These are phyloP conservation scores for Philhelius pedissequus DNA, from an alignment of 2,888 invertebrate species.

Conservation along the genomic window DNA sequence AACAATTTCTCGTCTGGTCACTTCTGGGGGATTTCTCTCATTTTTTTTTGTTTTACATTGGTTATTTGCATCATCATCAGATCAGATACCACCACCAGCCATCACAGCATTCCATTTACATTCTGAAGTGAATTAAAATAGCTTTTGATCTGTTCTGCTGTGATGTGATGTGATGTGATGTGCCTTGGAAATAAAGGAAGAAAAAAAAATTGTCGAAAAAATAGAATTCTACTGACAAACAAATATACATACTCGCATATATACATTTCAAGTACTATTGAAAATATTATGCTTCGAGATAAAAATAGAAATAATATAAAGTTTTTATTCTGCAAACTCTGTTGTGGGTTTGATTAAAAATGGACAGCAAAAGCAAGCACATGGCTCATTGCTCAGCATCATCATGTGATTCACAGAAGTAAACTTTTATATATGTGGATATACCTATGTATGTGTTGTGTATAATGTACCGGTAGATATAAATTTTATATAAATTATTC, in stretches of 20 bases:
- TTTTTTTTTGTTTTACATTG: slow-evolving; percentile 6
- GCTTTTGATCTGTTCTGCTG: slow-evolving; percentile 10
- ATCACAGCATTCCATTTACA: slow-evolving; percentile 26
- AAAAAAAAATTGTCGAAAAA: background rate
- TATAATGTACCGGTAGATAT: background rate
- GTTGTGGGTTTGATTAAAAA: slow-evolving; percentile 22
- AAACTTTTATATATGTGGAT: background rate
- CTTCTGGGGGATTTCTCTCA: slow-evolving; percentile 45
- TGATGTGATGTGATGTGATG: too few relatives aligned
- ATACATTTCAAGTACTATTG: slow-evolving; percentile 35
- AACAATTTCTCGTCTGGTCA: slow-evolving; percentile 48
- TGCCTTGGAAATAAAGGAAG: background rate
- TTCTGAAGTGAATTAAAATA: slow-evolving; percentile 10
- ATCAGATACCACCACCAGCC: background rate
- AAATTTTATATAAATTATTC: slow-evolving; percentile 9
- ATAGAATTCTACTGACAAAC: background rate
- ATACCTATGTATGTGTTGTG: background rate
- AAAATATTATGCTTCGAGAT: slow-evolving; percentile 20
- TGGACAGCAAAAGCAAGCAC: slow-evolving; percentile 32
- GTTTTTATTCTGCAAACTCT: background rate
- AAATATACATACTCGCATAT: too few relatives aligned
- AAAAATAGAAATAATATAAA: background rate
- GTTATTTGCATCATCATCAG: slow-evolving; percentile 23
- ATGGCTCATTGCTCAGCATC: slow-evolving; percentile 24
- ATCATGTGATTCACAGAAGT: slow-evolving; percentile 15